Evolutionary conservation across 2,888 invertebrate genomes (phyloP).

Genomic region (Cylloceria caligata): DNA sequence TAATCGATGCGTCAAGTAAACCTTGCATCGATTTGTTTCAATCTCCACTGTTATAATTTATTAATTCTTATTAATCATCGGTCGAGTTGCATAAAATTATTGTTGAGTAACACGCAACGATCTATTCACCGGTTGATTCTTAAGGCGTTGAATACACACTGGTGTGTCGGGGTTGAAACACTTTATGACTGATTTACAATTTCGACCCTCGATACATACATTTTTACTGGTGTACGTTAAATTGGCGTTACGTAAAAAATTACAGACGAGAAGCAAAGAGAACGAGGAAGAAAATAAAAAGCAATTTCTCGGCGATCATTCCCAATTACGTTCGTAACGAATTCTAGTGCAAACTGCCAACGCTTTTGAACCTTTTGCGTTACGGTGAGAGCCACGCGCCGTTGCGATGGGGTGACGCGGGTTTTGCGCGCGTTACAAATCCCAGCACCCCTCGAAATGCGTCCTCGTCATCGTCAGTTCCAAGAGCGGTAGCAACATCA

Average conservation of each 20-base stretch:
- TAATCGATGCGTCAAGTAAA: no score
- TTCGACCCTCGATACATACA: constrained; percentile 50
- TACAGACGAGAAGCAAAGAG: constrained; percentile 39
- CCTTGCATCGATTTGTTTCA: no score
- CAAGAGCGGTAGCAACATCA: constrained; percentile 23
- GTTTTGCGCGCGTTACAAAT: constrained; percentile 75
- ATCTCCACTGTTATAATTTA: no score
- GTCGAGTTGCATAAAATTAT: not conserved
- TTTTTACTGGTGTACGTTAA: constrained; percentile 19
- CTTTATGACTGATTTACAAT: constrained; percentile 35
- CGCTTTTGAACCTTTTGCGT: constrained; percentile 56
- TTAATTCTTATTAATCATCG: no score
- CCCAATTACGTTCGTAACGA: constrained; percentile 82
- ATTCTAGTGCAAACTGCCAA: constrained; percentile 71
- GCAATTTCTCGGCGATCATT: constrained; percentile 81
- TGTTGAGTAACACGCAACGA: not conserved
- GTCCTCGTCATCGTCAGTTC: constrained; percentile 34
- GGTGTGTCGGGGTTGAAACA: not conserved
- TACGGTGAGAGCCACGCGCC: constrained; percentile 74
- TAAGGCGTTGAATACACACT: not conserved
- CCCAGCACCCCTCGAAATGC: constrained; percentile 70
- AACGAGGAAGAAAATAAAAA: constrained; percentile 55
- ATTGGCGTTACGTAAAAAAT: constrained; percentile 48
- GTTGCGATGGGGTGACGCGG: constrained; percentile 66
- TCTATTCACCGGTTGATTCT: constrained; percentile 1